phyloP scores from a whole-genome alignment of 1,140 invertebrate species.

The Euwallacea similis region DNA sequence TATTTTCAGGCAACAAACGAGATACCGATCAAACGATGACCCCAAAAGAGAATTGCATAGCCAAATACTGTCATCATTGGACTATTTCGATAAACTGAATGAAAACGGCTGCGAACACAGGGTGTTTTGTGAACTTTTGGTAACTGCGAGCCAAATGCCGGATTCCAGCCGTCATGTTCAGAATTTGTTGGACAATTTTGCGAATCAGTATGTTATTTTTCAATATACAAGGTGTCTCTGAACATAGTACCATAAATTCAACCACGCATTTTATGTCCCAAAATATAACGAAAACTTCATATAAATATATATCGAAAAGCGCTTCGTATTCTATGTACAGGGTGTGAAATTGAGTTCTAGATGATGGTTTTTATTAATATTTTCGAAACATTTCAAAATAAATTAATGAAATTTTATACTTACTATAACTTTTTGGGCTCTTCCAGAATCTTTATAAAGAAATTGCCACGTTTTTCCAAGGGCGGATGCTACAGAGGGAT shows the following conservation, averaged over 20 bases:
- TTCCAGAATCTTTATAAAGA: not conserved
- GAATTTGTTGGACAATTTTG: conserved; percentile 47
- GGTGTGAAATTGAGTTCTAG: not conserved
- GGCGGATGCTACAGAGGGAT: not conserved
- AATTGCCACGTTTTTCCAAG: too few relatives aligned
- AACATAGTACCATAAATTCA: too few relatives aligned
- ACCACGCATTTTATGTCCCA: too few relatives aligned
- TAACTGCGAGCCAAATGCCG: conserved; percentile 43
- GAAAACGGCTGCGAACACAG: conserved; percentile 51
- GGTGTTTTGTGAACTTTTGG: conserved; percentile 51
- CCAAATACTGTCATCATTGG: conserved; percentile 41
- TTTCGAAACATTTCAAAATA: too few relatives aligned
- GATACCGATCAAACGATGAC: conserved; percentile 39
- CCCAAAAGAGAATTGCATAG: conserved; percentile 33
- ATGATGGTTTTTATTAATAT: not conserved
- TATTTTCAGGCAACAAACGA: conserved; percentile 28
- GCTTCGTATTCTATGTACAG: not conserved
- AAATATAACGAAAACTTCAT: too few relatives aligned
- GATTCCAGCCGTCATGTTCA: conserved; percentile 45
- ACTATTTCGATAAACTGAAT: conserved; percentile 42
- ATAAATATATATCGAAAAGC: not conserved
- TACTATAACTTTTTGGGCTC: not conserved
- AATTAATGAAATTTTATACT: too few relatives aligned
- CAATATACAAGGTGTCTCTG: too few relatives aligned
- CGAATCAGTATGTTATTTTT: conserved; percentile 44